phyloP scores from a whole-genome alignment of 2,888 invertebrate species.

The Caenorhabditis panamensis region DNA sequence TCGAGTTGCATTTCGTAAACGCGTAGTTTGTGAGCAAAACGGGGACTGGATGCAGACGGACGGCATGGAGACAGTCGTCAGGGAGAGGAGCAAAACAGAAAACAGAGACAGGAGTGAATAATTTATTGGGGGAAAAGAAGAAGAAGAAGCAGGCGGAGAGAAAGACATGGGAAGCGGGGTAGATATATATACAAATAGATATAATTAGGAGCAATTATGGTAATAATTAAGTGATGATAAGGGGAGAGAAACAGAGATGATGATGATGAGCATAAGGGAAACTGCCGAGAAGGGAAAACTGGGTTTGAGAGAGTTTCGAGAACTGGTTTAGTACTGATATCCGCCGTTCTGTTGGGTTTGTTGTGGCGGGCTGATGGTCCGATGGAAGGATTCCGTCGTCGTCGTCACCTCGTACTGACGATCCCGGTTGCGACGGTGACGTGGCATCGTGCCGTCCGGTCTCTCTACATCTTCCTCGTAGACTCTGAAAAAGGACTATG shows the following conservation, averaged over 20 bases:
- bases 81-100: background rate
- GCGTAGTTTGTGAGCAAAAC: slow-evolving; percentile 11
- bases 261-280: slow-evolving; percentile 32
- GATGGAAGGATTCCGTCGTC: slow-evolving; percentile 81
- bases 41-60: slow-evolving; percentile 16
- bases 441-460: slow-evolving; percentile 69
- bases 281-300: slow-evolving; percentile 44
- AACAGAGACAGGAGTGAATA: slow-evolving; percentile 24
- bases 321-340: slow-evolving; percentile 57
- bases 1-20: slow-evolving; percentile 55
- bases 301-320: slow-evolving; percentile 25
- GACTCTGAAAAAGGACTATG: slow-evolving; percentile 70
- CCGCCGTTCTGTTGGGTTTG: slow-evolving; percentile 63
- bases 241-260: slow-evolving; percentile 1
- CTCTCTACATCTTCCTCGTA: slow-evolving; percentile 80
- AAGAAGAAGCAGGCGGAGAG: slow-evolving; percentile 14
- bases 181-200: slow-evolving; percentile 38
- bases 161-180: slow-evolving; percentile 26
- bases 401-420: slow-evolving; percentile 77
- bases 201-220: slow-evolving; percentile 8
- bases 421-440: slow-evolving; percentile 76
- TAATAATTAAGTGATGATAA: slow-evolving; percentile 16
- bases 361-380: slow-evolving; percentile 79
- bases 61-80: slow-evolving; percentile 49
- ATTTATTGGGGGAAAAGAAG: too few species aligned